Conservation (phyloP, 2,888 invertebrate species). For the Helicoverpa assulta region DNA sequence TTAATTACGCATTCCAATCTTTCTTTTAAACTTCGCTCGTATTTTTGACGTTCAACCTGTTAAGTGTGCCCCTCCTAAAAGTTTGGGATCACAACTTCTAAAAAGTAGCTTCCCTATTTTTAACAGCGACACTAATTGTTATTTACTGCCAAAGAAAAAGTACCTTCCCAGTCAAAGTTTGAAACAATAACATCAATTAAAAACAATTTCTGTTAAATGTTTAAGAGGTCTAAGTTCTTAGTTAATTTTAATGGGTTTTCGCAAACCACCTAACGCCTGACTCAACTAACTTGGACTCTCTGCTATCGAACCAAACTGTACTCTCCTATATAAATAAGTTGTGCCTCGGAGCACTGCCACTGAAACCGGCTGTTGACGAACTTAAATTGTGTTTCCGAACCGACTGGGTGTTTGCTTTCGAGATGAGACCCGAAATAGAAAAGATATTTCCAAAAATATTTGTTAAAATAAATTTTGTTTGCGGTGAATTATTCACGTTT, state of each 20-base stretch:
- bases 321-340: conserved; percentile 70
- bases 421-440: conserved; percentile 72
- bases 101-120: conserved; percentile 25
- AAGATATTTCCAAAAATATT: conserved; percentile 70
- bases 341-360: conserved; percentile 62
- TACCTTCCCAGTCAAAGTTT: conserved; percentile 10
- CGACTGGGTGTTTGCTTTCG: conserved; percentile 71
- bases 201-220: conserved; percentile 22
- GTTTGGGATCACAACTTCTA: conserved; percentile 42
- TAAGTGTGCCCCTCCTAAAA: conserved; percentile 42
- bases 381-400: conserved; percentile 83
- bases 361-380: conserved; percentile 79
- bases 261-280: conserved; percentile 54
- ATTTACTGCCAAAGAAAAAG: neutral
- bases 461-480: conserved; percentile 66
- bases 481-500: conserved; percentile 55
- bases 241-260: conserved; percentile 60
- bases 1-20: conserved; percentile 80
- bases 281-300: conserved; percentile 63
- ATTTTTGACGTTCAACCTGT: conserved; percentile 55
- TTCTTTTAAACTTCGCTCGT: conserved; percentile 65
- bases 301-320: conserved; percentile 58
- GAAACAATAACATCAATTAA: conserved; percentile 9
- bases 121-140: conserved; percentile 26
- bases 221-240: conserved; percentile 22